Evolutionary conservation across 2,888 invertebrate genomes (phyloP).

Genomic region (Dicroscelio sp.): DNA sequence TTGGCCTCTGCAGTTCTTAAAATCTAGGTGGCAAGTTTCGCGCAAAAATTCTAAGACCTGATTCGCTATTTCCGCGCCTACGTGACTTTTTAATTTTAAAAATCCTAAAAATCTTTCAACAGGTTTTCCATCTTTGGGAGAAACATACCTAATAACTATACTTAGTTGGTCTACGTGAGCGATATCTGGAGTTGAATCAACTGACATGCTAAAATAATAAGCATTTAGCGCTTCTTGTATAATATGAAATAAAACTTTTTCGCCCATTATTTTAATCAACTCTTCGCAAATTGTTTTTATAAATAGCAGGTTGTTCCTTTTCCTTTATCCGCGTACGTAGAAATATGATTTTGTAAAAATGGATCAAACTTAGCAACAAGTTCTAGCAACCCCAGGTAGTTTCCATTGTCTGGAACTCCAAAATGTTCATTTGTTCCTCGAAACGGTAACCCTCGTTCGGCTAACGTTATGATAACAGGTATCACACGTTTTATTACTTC

Average conservation of each 20-base stretch:
- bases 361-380: too few relatives aligned
- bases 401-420: too few relatives aligned
- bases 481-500: too few relatives aligned
- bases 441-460: too few relatives aligned
- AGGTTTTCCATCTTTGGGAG: slow-evolving; percentile 50
- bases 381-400: too few relatives aligned
- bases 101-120: slow-evolving; percentile 66
- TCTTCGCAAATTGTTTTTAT: slow-evolving; percentile 62
- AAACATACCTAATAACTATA: slow-evolving; percentile 64
- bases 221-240: slow-evolving; percentile 65
- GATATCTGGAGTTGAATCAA: slow-evolving; percentile 84
- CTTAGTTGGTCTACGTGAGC: slow-evolving; percentile 64
- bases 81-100: slow-evolving; percentile 39
- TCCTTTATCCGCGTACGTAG: too few relatives aligned
- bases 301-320: too few relatives aligned
- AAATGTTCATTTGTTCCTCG: too few relatives aligned
- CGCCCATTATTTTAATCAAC: slow-evolving; percentile 27
- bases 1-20: slow-evolving; percentile 62
- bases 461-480: too few relatives aligned
- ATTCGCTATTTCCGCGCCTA: slow-evolving; percentile 12
- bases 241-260: slow-evolving; percentile 73
- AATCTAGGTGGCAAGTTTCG: slow-evolving; percentile 54
- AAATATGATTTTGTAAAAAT: too few relatives aligned
- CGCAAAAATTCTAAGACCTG: slow-evolving; percentile 34
- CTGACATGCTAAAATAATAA: slow-evolving; percentile 55